Evolutionary conservation across 2,888 invertebrate genomes (phyloP).

Genomic region (Siphonodentalium dalli): DNA sequence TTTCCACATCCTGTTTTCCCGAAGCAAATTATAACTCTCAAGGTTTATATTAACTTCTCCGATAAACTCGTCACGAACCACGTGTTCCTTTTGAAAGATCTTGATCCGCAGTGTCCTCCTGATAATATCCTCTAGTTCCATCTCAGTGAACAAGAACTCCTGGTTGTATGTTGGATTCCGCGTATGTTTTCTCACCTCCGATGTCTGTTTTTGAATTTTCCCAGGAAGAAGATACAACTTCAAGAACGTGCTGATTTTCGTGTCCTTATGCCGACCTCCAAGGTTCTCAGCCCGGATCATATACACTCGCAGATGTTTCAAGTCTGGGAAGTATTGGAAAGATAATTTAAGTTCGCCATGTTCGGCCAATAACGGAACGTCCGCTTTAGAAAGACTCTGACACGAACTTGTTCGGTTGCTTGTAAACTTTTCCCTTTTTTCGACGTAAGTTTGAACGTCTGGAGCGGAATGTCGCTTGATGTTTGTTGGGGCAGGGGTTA

Average conservation of each 20-base stretch:
- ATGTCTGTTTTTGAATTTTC: slow-evolving; percentile 62
- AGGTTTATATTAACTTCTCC: slow-evolving; percentile 64
- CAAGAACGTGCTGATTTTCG: slow-evolving; percentile 61
- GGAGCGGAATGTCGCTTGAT: no score
- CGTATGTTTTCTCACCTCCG: slow-evolving; percentile 60
- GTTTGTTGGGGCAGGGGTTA: no score
- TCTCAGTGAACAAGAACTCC: slow-evolving; percentile 65
- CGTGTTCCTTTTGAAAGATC: slow-evolving; percentile 60
- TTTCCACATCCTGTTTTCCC: slow-evolving; percentile 65
- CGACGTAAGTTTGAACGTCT: no score
- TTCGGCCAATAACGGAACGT: slow-evolving; percentile 40
- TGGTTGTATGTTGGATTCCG: slow-evolving; percentile 63
- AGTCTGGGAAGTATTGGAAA: slow-evolving; percentile 64
- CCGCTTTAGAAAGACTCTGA: no score
- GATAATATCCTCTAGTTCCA: slow-evolving; percentile 61
- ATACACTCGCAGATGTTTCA: slow-evolving; percentile 63
- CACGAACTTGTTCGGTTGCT: no score
- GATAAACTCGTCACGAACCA: slow-evolving; percentile 61
- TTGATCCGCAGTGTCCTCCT: slow-evolving; percentile 59
- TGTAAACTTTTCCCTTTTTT: no score
- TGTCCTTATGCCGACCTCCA: slow-evolving; percentile 58
- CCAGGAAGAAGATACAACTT: slow-evolving; percentile 65
- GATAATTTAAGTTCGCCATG: slow-evolving; percentile 60
- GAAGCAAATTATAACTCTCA: slow-evolving; percentile 61
- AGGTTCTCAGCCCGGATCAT: slow-evolving; percentile 59